Percentiles rank a stretch among this genome's conserved stretches.
Evolutionary conservation across 2,797 vertebrate species (phyloP).

Genomic region (Smutsia gigantea): DNA sequence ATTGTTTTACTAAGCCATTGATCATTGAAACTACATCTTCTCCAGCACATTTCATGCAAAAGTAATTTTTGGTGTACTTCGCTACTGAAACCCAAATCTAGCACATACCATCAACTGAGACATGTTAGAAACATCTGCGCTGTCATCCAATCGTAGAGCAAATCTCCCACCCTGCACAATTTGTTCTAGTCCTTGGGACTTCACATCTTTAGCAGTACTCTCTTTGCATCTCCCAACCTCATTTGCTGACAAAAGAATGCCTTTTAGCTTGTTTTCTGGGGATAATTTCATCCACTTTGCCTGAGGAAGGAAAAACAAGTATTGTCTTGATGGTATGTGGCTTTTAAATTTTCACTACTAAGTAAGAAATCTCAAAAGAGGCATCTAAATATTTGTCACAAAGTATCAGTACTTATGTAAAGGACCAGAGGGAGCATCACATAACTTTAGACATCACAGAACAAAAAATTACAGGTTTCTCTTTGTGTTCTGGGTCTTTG

Average conservation of each 20-base stretch:
- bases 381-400: slow-evolving; percentile 58
- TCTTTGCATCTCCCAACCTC: not conserved
- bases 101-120: not conserved
- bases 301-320: slow-evolving; percentile 54
- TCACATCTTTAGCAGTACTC: not conserved
- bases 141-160: not conserved
- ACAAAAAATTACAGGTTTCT: not conserved
- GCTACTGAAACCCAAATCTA: slow-evolving; percentile 48
- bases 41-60: slow-evolving; percentile 59
- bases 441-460: not conserved
- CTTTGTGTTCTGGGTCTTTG: not conserved
- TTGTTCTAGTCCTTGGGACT: not conserved
- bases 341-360: slow-evolving; percentile 61
- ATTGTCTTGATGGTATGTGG: slow-evolving; percentile 28
- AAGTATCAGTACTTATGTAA: slow-evolving; percentile 19
- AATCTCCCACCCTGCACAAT: not conserved
- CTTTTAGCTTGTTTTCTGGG: slow-evolving; percentile 13
- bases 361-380: slow-evolving; percentile 53
- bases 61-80: slow-evolving; percentile 67
- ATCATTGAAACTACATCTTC: slow-evolving; percentile 66
- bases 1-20: slow-evolving; percentile 68
- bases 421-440: not conserved
- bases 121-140: not conserved
- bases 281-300: slow-evolving; percentile 45
- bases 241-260: slow-evolving; percentile 47